phyloP scores from a whole-genome alignment of 2,113 vertebrate species.

The Chiloscyllium plagiosum region DNA sequence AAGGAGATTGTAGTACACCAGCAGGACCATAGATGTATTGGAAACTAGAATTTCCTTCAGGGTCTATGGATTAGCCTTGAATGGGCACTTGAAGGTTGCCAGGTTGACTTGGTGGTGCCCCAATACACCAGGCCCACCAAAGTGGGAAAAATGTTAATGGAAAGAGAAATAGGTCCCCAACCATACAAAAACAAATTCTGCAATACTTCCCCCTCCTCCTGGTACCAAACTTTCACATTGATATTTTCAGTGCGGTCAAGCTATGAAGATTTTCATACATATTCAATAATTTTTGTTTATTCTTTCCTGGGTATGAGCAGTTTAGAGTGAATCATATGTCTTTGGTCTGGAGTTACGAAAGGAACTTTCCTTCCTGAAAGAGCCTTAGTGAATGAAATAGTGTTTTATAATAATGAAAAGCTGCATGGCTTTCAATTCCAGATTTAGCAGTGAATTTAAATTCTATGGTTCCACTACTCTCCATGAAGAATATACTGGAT shows the following conservation, averaged over 20 bases:
- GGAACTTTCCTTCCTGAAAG: no score
- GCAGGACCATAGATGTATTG: not conserved
- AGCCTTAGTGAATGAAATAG: no score
- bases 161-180: not conserved
- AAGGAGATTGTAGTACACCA: no score
- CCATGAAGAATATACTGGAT: not conserved
- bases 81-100: not conserved
- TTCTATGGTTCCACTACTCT: no score
- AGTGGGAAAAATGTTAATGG: not conserved
- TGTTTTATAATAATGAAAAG: no score
- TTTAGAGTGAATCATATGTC: no score
- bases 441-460: no score
- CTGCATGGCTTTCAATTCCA: no score
- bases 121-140: not conserved
- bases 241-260: not conserved
- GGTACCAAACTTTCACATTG: not conserved
- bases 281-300: no score
- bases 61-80: not conserved
- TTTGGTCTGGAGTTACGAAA: no score
- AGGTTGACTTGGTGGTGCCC: not conserved
- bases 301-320: no score
- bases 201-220: not conserved
- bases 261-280: not conserved
- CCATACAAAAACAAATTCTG: not conserved
- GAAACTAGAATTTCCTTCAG: no score